Conservation (phyloP, 2,797 vertebrate genomes). For the Liparis tanakae region DNA sequence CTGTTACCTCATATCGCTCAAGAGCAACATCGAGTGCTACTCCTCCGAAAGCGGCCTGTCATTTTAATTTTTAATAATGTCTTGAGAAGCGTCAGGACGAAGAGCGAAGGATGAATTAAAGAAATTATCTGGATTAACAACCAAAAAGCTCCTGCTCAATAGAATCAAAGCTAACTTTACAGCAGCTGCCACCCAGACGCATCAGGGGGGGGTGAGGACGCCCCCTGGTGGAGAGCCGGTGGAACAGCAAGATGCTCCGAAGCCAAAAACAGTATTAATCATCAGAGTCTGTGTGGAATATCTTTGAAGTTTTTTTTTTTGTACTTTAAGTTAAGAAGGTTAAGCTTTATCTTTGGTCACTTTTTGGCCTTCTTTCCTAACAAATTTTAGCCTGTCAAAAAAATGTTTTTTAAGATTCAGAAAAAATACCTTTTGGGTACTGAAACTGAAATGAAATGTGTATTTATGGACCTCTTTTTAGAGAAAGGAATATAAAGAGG, state of each 20-base stretch:
- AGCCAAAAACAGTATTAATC: constrained; percentile 21
- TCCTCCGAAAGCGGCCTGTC: constrained; percentile 31
- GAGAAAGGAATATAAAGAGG: constrained; percentile 14
- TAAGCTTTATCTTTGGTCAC: constrained; percentile 19
- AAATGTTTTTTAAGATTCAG: neutral
- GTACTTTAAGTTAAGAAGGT: neutral
- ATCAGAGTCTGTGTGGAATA: neutral
- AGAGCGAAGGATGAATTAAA: constrained; percentile 18
- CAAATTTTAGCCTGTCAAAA: constrained; percentile 14
- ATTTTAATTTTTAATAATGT: constrained; percentile 16
- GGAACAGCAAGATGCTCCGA: constrained; percentile 21
- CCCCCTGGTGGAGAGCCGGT: constrained; percentile 25
- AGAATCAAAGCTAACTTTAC: neutral
- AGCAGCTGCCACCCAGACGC: neutral
- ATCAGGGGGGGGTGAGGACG: neutral
- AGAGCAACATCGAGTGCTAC: constrained; percentile 15
- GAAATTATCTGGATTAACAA: constrained; percentile 16
- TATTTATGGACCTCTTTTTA: neutral
- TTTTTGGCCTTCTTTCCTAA: constrained; percentile 1
- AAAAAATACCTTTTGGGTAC: constrained; percentile 5
- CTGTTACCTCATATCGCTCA: neutral
- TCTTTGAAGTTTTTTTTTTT: neutral
- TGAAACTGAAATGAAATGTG: constrained; percentile 10
- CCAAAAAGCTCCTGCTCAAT: constrained; percentile 1
- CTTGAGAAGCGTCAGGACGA: constrained; percentile 5